A percentile compares a stretch with the other conserved stretches of the same genome.
These are phyloP conservation scores for Lepus europaeus DNA, from an alignment of 2,113 vertebrate genomes.

Conservation along the genomic window DNA sequence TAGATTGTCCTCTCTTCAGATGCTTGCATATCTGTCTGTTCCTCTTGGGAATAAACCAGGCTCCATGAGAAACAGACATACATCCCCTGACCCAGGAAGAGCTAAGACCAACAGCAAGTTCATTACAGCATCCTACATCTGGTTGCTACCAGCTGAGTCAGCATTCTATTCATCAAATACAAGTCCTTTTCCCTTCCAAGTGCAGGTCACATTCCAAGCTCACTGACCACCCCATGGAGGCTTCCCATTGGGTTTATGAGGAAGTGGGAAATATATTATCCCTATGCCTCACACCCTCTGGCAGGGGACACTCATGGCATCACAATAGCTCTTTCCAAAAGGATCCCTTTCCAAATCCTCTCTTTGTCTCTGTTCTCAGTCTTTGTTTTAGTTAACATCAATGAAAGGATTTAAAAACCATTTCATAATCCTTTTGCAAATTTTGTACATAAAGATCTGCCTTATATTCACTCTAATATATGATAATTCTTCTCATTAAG, in stretches of 20 bases:
- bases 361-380: background rate
- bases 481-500: background rate
- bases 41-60: background rate
- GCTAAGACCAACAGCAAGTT: background rate
- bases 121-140: background rate
- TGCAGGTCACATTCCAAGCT: background rate
- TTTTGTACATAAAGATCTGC: background rate
- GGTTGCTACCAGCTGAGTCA: background rate
- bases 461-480: background rate
- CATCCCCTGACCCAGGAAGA: background rate
- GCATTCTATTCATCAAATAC: background rate
- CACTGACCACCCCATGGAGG: background rate
- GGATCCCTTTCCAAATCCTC: background rate
- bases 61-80: background rate
- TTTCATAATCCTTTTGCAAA: background rate
- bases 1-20: background rate
- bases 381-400: constrained; percentile 2
- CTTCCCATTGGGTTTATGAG: background rate
- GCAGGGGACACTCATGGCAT: background rate
- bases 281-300: background rate
- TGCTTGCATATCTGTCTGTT: background rate
- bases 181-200: background rate
- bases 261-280: background rate
- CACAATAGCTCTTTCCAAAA: background rate
- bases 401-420: background rate